Conservation (phyloP, 1,140 invertebrate genomes). For the Leguminivora glycinivorella region DNA sequence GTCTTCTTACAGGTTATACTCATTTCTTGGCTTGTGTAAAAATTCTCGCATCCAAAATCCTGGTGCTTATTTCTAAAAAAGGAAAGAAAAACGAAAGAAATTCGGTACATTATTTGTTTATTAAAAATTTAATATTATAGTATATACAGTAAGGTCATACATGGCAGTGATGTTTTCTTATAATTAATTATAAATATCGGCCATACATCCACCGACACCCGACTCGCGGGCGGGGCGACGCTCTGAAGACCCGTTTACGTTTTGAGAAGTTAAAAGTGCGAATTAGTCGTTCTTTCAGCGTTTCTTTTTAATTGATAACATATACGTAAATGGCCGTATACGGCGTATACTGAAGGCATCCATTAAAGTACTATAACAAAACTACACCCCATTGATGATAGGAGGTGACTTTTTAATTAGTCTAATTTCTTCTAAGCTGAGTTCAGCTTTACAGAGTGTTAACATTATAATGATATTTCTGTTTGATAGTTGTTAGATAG, state of each 20-base stretch:
- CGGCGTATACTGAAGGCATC: background rate
- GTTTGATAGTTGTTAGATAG: no score
- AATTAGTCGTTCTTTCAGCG: background rate
- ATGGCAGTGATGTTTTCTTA: constrained; percentile 74
- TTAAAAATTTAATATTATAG: constrained; percentile 76
- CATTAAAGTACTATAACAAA: no score
- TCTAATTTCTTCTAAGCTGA: no score
- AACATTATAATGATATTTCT: no score
- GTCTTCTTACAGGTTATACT: no score
- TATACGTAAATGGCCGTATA: background rate
- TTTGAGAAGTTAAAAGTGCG: background rate
- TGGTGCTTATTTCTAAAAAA: no score
- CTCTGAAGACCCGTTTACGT: background rate
- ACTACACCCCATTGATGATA: no score
- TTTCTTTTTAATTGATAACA: background rate
- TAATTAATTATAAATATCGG: constrained; percentile 64
- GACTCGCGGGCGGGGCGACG: constrained; percentile 13
- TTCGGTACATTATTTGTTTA: constrained; percentile 60
- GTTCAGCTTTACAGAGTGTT: no score
- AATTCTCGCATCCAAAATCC: no score
- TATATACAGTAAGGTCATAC: constrained; percentile 78
- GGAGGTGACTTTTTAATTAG: no score
- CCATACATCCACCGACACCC: constrained; percentile 43
- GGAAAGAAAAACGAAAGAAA: constrained; percentile 35
- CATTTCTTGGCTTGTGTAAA: no score